A percentile compares a stretch with the other conserved stretches of the same genome.
phyloP scores from a whole-genome alignment of 37 sponge, comb jelly and placozoan species.

The Chondrosia reniformis region DNA sequence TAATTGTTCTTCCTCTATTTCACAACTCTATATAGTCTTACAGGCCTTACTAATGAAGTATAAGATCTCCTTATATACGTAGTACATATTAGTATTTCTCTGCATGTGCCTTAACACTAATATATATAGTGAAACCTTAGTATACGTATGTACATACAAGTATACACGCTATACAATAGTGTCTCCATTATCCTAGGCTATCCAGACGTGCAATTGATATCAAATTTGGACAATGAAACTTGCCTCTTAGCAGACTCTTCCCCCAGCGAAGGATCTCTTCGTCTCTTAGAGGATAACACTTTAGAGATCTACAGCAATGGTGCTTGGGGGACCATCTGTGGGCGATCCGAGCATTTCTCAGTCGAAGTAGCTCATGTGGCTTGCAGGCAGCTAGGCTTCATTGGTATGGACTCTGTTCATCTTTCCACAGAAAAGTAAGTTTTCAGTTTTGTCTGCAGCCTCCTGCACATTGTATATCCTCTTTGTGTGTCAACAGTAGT shows the following conservation, averaged over 20 bases:
- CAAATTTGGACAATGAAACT: not conserved
- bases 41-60: no score
- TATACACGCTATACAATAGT: no score
- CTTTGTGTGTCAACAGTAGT: no score
- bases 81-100: no score
- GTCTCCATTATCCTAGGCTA: no score
- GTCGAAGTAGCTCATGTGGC: not conserved
- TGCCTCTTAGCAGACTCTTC: not conserved
- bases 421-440: not conserved
- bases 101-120: no score
- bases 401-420: not conserved
- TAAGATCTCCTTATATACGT: no score
- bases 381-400: not conserved
- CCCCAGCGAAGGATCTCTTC: not conserved
- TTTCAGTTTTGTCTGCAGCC: not conserved
- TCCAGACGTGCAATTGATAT: no score
- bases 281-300: not conserved
- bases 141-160: no score
- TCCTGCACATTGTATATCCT: not conserved
- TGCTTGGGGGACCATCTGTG: not conserved
- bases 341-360: not conserved
- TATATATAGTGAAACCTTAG: no score
- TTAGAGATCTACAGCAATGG: not conserved
- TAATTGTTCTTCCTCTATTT: no score
- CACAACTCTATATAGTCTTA: no score